Conservation (phyloP, 23 tunicate genomes). For the Trididemnum nubilum region DNA sequence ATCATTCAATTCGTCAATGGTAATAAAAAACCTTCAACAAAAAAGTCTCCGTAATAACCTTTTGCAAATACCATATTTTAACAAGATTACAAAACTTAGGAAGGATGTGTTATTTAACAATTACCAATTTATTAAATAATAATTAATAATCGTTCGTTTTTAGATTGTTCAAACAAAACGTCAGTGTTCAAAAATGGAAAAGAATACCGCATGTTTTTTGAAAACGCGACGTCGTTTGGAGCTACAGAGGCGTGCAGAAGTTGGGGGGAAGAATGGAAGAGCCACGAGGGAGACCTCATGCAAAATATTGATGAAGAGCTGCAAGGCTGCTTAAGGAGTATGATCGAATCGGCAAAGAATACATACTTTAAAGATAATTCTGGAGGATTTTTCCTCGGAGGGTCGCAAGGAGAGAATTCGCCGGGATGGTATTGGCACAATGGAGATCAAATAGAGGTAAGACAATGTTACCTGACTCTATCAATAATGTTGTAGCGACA, state of each 20-base stretch:
- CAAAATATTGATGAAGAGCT: slow-evolving; percentile 4
- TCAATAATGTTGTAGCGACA: too few relatives aligned
- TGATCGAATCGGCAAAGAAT: neutral
- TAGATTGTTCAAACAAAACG: slow-evolving; percentile 9
- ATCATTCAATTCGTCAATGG: too few relatives aligned
- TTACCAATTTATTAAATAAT: too few relatives aligned
- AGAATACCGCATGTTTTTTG: slow-evolving; percentile 17
- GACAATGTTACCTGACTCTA: neutral
- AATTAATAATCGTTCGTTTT: neutral
- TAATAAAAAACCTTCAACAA: too few relatives aligned
- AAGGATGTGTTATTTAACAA: too few relatives aligned
- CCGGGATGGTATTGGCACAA: neutral
- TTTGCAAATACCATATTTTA: too few relatives aligned
- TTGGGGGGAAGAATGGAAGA: slow-evolving; percentile 28
- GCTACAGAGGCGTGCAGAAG: neutral
- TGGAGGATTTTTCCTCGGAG: neutral
- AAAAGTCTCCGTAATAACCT: too few relatives aligned
- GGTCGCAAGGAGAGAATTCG: neutral
- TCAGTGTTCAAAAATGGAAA: slow-evolving; percentile 10
- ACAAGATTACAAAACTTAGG: too few relatives aligned
- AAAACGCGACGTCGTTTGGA: neutral
- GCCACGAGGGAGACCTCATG: neutral
- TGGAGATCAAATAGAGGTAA: neutral
- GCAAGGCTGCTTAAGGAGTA: slow-evolving; percentile 1
- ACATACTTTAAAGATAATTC: neutral